Base-by-base conservation (phyloP, 2,113 vertebrate species). In the Natator depressus region DNA sequence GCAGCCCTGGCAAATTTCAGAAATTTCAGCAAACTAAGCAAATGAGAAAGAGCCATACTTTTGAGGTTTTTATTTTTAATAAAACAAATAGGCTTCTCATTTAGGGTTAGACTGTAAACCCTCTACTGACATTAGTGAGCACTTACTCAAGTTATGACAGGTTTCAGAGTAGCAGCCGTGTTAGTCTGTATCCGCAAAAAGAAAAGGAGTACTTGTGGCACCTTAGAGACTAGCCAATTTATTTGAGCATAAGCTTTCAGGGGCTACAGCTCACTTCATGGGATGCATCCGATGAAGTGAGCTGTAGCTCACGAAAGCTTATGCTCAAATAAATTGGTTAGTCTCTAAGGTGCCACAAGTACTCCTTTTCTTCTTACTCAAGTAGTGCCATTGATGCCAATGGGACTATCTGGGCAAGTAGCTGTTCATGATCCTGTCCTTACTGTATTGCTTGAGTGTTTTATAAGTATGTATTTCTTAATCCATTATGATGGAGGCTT, bases 1-100 rank as follows among this genome's bases (percentile, higher is more conserved):
- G 92, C 80, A 89, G 91, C 84, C 17, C 62, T 84, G 84, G 89
- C 53, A 92, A 95, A 97, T 96, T 91, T 57, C 95, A 92, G 47
- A 88, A 69, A 89, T 82, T 84, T 69, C 86, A 91, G 65, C 51
- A 92, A 95, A 95, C 95, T 79, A 97, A 97, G 95, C 89, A 95
- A 95, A 75, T 54, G 65, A 95, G 91, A 91, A 89, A 95, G 82
- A 59, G 31, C 87, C 84, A 91, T 76, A 95, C 79, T 75, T 88
- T 25, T 92, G 84, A 35, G 55, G 80, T 42, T 16, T 81, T 51
- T 50, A 19, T 9, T 72, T 76, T 76, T 46, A 76, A 76, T 42
- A 75, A 46, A 94, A 49, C 1, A n/a, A 88, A 20, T 16, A 51
- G 17, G 35, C 6, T 88, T 92, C 59, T 78, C 81, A 25, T 27